Conservation (phyloP, 1,140 invertebrate genomes). For the Drosophila bipectinata region DNA sequence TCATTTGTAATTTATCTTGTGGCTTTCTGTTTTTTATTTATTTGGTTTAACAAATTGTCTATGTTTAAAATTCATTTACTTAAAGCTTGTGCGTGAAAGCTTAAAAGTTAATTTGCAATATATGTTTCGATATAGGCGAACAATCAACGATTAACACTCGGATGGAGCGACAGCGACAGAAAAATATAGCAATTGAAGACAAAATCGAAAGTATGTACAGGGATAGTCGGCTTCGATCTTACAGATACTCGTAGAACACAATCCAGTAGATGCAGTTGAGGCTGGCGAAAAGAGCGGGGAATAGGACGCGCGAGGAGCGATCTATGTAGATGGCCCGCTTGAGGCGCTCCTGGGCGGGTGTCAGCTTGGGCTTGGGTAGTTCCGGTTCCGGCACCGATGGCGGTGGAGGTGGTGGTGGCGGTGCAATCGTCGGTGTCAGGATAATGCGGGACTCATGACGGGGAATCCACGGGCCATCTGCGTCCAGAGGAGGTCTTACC, state of each 20-base stretch:
- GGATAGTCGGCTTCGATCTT: constrained; percentile 57
- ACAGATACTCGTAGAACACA: constrained; percentile 93
- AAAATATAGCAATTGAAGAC: constrained; percentile 22
- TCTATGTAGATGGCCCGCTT: constrained; percentile 94
- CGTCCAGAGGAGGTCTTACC: constrained; percentile 71
- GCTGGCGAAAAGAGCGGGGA: constrained; percentile 93
- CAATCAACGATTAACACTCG: constrained; percentile 68
- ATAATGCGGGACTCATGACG: constrained; percentile 80
- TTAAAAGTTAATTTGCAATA: constrained; percentile 51
- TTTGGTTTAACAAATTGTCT: constrained; percentile 41
- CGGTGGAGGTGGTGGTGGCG: constrained; percentile 74
- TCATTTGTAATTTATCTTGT: constrained; percentile 43
- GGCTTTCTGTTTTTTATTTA: background rate
- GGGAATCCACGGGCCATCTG: constrained; percentile 82
- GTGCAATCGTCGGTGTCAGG: constrained; percentile 67
- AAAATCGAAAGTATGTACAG: constrained; percentile 55
- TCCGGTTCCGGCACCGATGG: constrained; percentile 85
- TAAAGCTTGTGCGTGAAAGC: constrained; percentile 64
- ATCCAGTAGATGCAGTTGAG: constrained; percentile 95
- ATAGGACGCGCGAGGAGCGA: constrained; percentile 93
- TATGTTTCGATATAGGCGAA: constrained; percentile 52
- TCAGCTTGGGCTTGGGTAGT: constrained; percentile 85
- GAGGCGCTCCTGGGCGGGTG: constrained; percentile 87
- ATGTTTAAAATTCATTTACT: constrained; percentile 71
- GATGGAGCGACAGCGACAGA: constrained; percentile 16